phyloP scores from a whole-genome alignment of 2,113 vertebrate genomes.

The Colius striatus region DNA sequence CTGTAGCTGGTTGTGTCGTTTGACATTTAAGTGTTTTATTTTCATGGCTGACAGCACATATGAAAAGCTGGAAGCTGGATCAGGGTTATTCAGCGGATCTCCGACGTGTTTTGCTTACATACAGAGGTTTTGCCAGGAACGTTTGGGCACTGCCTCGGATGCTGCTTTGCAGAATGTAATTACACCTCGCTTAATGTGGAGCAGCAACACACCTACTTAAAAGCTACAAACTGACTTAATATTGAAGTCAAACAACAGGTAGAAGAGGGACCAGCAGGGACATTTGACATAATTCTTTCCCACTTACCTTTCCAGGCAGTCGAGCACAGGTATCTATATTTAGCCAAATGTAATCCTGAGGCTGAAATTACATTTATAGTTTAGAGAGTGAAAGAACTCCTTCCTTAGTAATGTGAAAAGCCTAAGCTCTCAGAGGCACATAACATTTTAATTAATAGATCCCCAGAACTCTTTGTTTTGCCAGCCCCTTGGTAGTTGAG shows the following conservation, averaged over 20 bases:
- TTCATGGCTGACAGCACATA: slow-evolving; percentile 64
- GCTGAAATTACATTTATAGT: slow-evolving; percentile 38
- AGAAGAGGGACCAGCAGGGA: slow-evolving; percentile 21
- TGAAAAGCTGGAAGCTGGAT: slow-evolving; percentile 60
- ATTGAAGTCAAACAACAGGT: slow-evolving; percentile 62
- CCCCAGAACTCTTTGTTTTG: slow-evolving; percentile 10
- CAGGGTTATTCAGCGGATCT: slow-evolving; percentile 36
- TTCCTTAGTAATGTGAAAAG: slow-evolving; percentile 19
- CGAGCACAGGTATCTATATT: slow-evolving; percentile 53
- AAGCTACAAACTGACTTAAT: slow-evolving; percentile 35
- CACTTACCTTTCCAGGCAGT: slow-evolving; percentile 21
- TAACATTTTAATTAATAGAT: background rate
- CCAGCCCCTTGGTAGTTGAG: background rate
- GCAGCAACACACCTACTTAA: slow-evolving; percentile 34
- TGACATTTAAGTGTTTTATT: slow-evolving; percentile 71
- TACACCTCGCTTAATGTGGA: background rate
- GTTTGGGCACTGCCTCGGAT: slow-evolving; percentile 31
- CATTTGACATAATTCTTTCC: slow-evolving; percentile 39
- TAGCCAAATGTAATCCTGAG: slow-evolving; percentile 51
- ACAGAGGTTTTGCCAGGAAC: slow-evolving; percentile 33
- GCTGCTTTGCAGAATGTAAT: slow-evolving; percentile 49
- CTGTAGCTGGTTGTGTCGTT: slow-evolving; percentile 40
- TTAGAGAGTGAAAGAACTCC: slow-evolving; percentile 31
- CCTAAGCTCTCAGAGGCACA: background rate
- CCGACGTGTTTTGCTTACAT: slow-evolving; percentile 59